These are phyloP conservation scores for Heliconius hortense DNA, from an alignment of 2,888 invertebrate genomes.

Conservation along the genomic window DNA sequence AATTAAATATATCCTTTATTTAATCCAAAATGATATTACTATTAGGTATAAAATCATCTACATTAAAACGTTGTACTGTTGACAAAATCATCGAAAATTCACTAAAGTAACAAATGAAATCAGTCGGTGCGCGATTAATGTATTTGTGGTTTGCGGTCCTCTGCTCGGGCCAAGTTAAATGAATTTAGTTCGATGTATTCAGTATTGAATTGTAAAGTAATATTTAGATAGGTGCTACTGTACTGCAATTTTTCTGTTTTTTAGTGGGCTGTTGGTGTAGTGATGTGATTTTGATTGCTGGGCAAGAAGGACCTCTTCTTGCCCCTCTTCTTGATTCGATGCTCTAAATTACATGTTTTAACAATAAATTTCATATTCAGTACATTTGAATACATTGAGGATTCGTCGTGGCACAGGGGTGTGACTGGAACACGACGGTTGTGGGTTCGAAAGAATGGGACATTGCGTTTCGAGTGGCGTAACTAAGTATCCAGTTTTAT, in stretches of 20 bases:
- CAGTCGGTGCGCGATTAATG: conserved; percentile 37
- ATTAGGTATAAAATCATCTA: background rate
- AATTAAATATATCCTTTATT: background rate
- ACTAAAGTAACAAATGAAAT: conserved; percentile 33
- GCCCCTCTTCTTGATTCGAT: too few relatives aligned
- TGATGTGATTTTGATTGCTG: background rate
- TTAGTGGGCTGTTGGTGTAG: background rate
- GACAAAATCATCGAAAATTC: conserved; percentile 29
- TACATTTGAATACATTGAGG: too few relatives aligned
- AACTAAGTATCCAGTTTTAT: too few relatives aligned
- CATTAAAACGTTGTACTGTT: background rate
- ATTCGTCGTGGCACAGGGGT: background rate
- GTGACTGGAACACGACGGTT: too few relatives aligned
- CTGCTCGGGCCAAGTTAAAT: conserved; percentile 39
- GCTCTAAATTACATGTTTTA: too few relatives aligned
- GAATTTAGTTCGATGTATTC: conserved; percentile 39
- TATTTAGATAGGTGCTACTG: background rate
- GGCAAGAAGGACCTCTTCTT: too few relatives aligned
- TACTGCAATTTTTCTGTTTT: background rate
- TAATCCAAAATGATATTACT: background rate
- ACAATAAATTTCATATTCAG: too few relatives aligned
- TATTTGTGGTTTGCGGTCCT: conserved; percentile 36
- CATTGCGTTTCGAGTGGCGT: too few relatives aligned
- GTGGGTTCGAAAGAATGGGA: too few relatives aligned
- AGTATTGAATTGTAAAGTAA: conserved; percentile 27